Evolutionary conservation across 1,140 invertebrate genomes (phyloP).

Genomic region (Piezodorus guildinii): DNA sequence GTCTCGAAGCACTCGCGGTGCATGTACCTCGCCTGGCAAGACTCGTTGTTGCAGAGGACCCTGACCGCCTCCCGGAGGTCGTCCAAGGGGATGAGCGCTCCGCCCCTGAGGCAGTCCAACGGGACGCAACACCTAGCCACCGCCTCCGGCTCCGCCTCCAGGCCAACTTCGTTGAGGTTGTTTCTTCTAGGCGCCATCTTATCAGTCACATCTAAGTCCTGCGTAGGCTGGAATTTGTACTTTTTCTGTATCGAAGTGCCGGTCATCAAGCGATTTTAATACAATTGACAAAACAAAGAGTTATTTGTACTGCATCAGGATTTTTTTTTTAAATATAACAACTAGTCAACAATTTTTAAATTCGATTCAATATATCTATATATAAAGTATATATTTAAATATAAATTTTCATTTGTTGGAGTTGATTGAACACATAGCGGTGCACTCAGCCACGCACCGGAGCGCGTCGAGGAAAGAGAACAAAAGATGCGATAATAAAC

Average conservation of each 20-base stretch:
- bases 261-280: conserved; percentile 15
- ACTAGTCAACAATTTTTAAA: conserved; percentile 16
- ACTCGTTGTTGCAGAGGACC: conserved; percentile 91
- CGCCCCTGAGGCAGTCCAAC: conserved; percentile 44
- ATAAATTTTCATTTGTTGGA: conserved; percentile 6
- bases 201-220: conserved; percentile 18
- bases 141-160: conserved; percentile 16
- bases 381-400: no score
- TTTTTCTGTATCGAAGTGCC: conserved; percentile 21
- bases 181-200: conserved; percentile 21
- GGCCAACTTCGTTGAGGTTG: not conserved
- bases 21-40: conserved; percentile 79
- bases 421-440: conserved; percentile 27
- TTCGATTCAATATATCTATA: conserved; percentile 9
- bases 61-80: conserved; percentile 69
- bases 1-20: conserved; percentile 88
- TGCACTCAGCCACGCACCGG: conserved; percentile 24
- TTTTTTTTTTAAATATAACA: conserved; percentile 13
- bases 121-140: conserved; percentile 66
- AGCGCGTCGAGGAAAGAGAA: not conserved
- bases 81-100: conserved; percentile 51
- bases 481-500: not conserved
- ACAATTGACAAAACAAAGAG: not conserved
- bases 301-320: conserved; percentile 24
- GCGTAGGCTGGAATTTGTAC: conserved; percentile 21